Conservation (phyloP, 1,140 invertebrate species). For the Cecropterus lyciades region DNA sequence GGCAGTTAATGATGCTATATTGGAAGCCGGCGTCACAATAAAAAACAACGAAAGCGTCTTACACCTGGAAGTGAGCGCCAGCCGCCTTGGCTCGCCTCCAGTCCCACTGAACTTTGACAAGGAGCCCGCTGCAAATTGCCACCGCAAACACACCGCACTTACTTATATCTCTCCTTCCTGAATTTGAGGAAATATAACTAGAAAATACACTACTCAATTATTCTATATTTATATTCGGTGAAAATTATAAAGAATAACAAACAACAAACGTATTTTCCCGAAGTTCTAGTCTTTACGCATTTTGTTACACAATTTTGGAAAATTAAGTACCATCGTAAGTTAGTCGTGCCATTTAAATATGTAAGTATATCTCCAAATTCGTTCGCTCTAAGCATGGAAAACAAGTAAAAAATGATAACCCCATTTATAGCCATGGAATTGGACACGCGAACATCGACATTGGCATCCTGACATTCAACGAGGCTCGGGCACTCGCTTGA, state of each 20-base stretch:
- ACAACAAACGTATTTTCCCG: too few relatives aligned
- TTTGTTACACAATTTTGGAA: too few relatives aligned
- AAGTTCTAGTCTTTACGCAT: too few relatives aligned
- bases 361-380: not conserved
- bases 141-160: conserved; percentile 18
- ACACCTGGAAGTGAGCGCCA: conserved; percentile 71
- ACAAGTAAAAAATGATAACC: conserved; percentile 9
- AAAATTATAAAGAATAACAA: too few relatives aligned
- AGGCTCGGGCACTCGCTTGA: conserved; percentile 37
- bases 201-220: too few relatives aligned
- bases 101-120: conserved; percentile 82
- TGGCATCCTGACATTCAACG: conserved; percentile 35
- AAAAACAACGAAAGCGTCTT: conserved; percentile 53
- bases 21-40: conserved; percentile 43
- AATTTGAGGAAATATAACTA: conserved; percentile 14
- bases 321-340: too few relatives aligned
- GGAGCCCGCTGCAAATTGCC: conserved; percentile 56
- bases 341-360: too few relatives aligned
- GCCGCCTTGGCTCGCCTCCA: conserved; percentile 70
- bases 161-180: not conserved
- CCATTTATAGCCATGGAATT: not conserved
- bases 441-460: not conserved
- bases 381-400: conserved; percentile 1
- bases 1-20: conserved; percentile 46
- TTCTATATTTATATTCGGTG: too few relatives aligned